Percentiles rank a stretch among this genome's conserved stretches.
These are phyloP conservation scores for Carassius auratus DNA, from an alignment of 2,113 vertebrate genomes.

Conservation along the genomic window DNA sequence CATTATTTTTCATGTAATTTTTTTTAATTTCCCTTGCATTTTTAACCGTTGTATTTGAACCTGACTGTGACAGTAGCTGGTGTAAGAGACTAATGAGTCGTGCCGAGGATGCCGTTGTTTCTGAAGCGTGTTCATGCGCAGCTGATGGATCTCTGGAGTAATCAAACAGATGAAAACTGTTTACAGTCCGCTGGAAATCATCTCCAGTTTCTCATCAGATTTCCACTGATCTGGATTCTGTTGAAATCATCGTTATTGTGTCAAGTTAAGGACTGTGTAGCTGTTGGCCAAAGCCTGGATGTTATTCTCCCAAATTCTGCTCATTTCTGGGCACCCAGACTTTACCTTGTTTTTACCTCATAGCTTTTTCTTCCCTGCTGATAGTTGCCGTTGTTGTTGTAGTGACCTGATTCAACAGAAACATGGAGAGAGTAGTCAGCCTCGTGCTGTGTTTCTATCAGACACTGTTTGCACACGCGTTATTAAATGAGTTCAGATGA, in stretches of 20 bases:
- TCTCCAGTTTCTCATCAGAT: constrained; percentile 40
- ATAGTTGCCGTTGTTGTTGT: not conserved
- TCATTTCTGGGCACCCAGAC: not conserved
- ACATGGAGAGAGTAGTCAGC: not conserved
- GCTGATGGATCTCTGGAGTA: constrained; percentile 43
- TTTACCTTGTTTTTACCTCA: not conserved
- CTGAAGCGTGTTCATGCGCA: constrained; percentile 56
- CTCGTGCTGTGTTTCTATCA: constrained; percentile 19
- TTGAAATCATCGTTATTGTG: constrained; percentile 52
- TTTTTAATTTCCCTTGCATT: not conserved
- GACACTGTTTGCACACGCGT: not conserved
- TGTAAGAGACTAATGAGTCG: not conserved
- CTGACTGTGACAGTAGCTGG: not conserved
- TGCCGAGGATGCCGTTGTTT: constrained; percentile 28
- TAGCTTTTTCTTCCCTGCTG: not conserved
- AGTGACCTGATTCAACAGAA: not conserved
- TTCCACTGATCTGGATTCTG: constrained; percentile 52
- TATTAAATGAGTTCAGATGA: not conserved
- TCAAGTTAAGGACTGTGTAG: constrained; percentile 35
- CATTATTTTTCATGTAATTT: not conserved
- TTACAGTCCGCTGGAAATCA: constrained; percentile 35
- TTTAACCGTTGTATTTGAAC: not conserved
- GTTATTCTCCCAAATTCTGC: not conserved
- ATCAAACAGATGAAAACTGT: constrained; percentile 48
- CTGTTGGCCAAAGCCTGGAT: constrained; percentile 39